Evolutionary conservation across 2,797 vertebrate species (phyloP).

Genomic region (Danio choprae): DNA sequence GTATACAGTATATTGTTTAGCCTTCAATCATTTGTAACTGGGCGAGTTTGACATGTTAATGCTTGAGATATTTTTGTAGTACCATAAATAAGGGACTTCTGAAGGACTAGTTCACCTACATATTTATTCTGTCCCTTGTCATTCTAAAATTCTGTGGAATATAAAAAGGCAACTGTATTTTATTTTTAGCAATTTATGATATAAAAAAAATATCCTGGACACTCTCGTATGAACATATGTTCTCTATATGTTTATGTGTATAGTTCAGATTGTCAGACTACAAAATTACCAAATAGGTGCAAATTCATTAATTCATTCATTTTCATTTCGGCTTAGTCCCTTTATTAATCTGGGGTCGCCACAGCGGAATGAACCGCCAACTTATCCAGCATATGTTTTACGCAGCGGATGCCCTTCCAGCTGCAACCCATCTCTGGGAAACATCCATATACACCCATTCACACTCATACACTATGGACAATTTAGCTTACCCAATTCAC

Average conservation of each 20-base stretch:
- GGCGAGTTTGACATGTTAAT: background rate
- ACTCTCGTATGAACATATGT: too few species aligned
- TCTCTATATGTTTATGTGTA: background rate
- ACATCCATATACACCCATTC: too few species aligned
- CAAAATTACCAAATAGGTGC: background rate
- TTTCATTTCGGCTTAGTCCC: too few species aligned
- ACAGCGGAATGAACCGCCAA: too few species aligned
- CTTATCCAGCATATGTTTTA: too few species aligned
- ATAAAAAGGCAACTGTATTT: background rate
- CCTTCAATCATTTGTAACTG: constrained; percentile 8
- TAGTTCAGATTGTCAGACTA: background rate
- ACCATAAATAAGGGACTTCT: background rate
- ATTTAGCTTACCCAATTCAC: too few species aligned
- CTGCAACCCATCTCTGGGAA: too few species aligned
- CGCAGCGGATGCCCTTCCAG: too few species aligned
- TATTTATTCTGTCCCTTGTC: background rate
- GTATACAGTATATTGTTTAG: background rate
- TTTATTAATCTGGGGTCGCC: too few species aligned
- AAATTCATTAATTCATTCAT: too few species aligned
- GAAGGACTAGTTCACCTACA: background rate
- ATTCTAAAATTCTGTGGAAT: background rate
- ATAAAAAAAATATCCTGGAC: background rate
- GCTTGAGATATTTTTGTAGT: constrained; percentile 4
- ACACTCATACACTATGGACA: too few species aligned
- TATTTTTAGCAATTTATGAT: too few species aligned